Evolutionary conservation across 2,797 vertebrate genomes (phyloP).

Genomic region (Chiloscyllium punctatum): DNA sequence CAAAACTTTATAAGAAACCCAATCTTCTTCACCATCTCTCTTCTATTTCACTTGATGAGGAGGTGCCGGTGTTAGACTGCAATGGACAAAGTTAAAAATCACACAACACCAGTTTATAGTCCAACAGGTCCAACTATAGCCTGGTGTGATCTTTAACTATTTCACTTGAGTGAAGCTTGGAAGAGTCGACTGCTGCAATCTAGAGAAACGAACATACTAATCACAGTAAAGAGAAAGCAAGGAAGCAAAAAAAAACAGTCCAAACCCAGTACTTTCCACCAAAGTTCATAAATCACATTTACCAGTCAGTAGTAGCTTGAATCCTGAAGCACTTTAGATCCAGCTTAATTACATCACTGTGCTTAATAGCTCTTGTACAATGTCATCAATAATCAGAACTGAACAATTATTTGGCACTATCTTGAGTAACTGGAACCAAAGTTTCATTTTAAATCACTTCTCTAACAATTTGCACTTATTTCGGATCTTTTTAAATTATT

Average conservation of each 20-base stretch:
- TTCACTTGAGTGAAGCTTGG: too few relatives aligned
- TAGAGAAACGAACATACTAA: too few relatives aligned
- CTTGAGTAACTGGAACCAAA: neutral
- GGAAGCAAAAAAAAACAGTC: neutral
- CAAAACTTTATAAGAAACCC: neutral
- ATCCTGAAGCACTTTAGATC: neutral
- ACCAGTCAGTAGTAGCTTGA: neutral
- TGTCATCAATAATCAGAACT: neutral
- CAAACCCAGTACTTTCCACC: neutral
- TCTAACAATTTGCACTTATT: too few relatives aligned
- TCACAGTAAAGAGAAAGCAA: neutral
- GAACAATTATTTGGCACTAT: neutral
- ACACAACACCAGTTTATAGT: too few relatives aligned
- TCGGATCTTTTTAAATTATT: too few relatives aligned
- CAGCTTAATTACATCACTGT: neutral
- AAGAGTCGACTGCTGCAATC: too few relatives aligned
- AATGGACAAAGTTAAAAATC: too few relatives aligned
- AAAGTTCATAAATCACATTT: too few relatives aligned
- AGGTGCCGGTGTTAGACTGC: too few relatives aligned
- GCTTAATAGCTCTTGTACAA: neutral
- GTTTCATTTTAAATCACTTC: neutral
- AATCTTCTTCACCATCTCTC: neutral
- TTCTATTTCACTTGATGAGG: too few relatives aligned
- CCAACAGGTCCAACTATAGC: too few relatives aligned
- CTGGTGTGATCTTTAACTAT: too few relatives aligned